A percentile compares a stretch with the other conserved stretches of the same genome.
Conservation (phyloP, 1,140 invertebrate genomes). For the Radopholus similis region DNA sequence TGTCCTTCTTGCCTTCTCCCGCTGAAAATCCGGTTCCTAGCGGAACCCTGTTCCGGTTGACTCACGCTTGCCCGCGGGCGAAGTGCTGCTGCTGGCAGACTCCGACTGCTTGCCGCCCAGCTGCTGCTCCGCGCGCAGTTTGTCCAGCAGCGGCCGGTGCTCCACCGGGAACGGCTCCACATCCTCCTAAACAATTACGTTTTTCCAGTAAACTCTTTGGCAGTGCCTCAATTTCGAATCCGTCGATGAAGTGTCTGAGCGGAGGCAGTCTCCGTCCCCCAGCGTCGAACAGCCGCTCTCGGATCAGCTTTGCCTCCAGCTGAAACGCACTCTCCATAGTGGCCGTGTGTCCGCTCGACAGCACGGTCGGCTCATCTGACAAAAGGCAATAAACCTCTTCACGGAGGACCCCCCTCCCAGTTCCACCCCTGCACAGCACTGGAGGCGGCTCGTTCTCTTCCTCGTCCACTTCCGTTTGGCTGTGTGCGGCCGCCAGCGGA, state of each 20-base stretch:
- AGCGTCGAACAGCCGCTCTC: constrained; percentile 12
- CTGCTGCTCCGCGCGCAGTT: not conserved
- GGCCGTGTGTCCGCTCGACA: not conserved
- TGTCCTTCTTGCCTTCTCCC: too few species aligned
- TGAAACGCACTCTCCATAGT: constrained; percentile 19
- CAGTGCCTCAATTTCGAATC: constrained; percentile 20
- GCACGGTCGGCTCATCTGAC: constrained; percentile 6
- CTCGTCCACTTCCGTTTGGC: not conserved
- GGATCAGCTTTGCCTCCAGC: constrained; percentile 19
- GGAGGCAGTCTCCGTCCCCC: constrained; percentile 5
- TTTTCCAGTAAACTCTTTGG: not conserved
- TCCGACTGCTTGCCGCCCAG: not conserved
- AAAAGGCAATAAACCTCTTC: not conserved
- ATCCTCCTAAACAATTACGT: constrained; percentile 7
- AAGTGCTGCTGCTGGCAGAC: too few species aligned
- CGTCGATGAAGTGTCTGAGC: constrained; percentile 19
- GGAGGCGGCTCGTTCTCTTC: constrained; percentile 25
- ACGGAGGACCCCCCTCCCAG: not conserved
- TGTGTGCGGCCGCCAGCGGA: too few species aligned
- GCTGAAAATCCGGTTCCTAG: too few species aligned
- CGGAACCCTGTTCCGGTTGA: too few species aligned
- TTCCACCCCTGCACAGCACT: constrained; percentile 15
- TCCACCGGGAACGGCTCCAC: constrained; percentile 23
- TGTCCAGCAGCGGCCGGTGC: constrained; percentile 17
- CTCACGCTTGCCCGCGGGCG: not conserved